Percentiles rank a stretch among this genome's conserved stretches.
These are phyloP conservation scores for Crossocerus cetratus DNA, from an alignment of 2,888 invertebrate genomes.

Conservation along the genomic window DNA sequence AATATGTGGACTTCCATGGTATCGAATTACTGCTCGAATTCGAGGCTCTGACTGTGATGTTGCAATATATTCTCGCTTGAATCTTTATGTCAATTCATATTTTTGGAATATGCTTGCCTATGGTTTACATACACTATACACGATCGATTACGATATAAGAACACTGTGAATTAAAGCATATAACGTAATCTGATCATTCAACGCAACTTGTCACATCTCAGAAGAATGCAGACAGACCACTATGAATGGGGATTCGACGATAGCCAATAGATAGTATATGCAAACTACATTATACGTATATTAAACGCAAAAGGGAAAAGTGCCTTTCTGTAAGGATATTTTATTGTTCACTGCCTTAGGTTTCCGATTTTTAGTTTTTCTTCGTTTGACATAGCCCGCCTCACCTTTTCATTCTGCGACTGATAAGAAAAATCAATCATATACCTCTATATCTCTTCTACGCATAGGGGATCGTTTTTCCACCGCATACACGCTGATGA, in stretches of 20 bases:
- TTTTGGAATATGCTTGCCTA: slow-evolving; percentile 13
- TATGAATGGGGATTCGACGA: background rate
- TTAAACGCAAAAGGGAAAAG: slow-evolving; percentile 52
- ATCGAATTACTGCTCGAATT: slow-evolving; percentile 18
- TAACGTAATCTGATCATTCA: background rate
- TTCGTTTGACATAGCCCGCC: too few species aligned
- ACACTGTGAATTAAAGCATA: slow-evolving; percentile 3
- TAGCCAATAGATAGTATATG: background rate
- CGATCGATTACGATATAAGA: background rate
- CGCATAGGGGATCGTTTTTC: too few species aligned
- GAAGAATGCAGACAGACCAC: background rate
- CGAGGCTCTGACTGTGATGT: slow-evolving; percentile 31
- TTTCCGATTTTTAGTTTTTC: slow-evolving; percentile 5
- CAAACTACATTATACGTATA: slow-evolving; percentile 10
- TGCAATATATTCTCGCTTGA: slow-evolving; percentile 18
- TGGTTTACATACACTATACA: slow-evolving; percentile 8
- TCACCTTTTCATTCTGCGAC: slow-evolving; percentile 15
- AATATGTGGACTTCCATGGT: slow-evolving; percentile 3
- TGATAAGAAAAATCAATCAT: background rate
- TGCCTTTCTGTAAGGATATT: slow-evolving; percentile 55
- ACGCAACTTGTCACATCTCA: background rate
- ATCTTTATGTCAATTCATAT: slow-evolving; percentile 6
- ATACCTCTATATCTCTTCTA: too few species aligned
- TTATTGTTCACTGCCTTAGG: slow-evolving; percentile 4
- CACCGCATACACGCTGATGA: too few species aligned